Evolutionary conservation across 2,888 invertebrate genomes (phyloP).

Genomic region (Heteromurus nitidus): DNA sequence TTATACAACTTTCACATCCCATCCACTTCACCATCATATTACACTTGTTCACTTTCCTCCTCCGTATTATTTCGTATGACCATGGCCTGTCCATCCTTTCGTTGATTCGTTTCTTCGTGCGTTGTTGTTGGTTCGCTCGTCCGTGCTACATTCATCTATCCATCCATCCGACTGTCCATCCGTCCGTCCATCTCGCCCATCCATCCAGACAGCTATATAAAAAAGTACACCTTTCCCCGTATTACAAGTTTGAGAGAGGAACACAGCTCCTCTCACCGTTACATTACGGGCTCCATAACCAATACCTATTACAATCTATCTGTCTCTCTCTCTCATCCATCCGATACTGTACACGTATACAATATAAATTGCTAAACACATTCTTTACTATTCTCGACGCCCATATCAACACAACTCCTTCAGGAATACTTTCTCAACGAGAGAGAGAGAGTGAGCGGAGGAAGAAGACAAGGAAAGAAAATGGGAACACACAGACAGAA

Average conservation of each 20-base stretch:
- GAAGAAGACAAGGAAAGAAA: constrained; percentile 44
- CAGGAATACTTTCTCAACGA: constrained; percentile 38
- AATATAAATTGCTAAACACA: constrained; percentile 60
- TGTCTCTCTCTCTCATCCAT: constrained; percentile 27
- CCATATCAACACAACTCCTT: constrained; percentile 50
- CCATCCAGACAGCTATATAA: constrained; percentile 41
- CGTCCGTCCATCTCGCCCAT: constrained; percentile 52
- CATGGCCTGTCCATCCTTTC: constrained; percentile 44
- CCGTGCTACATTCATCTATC: constrained; percentile 62
- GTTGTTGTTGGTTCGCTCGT: constrained; percentile 40
- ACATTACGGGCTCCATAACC: constrained; percentile 9
- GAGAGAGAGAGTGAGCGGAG: constrained; percentile 6
- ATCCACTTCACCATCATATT: constrained; percentile 22
- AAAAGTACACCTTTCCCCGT: constrained; percentile 20
- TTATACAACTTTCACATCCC: constrained; percentile 38
- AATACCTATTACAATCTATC: constrained; percentile 18
- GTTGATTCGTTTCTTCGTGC: constrained; percentile 5
- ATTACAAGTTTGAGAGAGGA: no score
- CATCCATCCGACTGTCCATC: constrained; percentile 61
- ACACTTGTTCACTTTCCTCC: neutral
- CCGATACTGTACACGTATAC: constrained; percentile 41
- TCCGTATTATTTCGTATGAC: constrained; percentile 46
- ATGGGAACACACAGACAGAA: constrained; percentile 54
- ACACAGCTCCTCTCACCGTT: neutral
- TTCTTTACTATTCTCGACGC: constrained; percentile 18